Conservation (phyloP, 92 coral and sea anemone genomes). For the Umimayanthus chanpuru region DNA sequence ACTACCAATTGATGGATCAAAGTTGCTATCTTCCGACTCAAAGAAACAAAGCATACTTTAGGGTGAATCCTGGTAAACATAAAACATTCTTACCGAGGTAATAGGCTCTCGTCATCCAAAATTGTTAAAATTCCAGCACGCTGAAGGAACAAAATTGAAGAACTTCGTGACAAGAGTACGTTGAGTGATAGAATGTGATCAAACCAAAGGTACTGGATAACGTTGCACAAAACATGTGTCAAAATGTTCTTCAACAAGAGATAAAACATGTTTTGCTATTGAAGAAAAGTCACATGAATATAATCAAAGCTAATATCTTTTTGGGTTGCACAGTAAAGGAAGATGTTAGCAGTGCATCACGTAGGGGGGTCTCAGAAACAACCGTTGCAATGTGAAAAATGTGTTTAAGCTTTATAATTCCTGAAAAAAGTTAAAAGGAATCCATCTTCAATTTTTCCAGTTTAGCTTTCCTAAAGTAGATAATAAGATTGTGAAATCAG, state of each 20-base stretch:
- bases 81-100: slow-evolving; percentile 58
- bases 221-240: too few species aligned
- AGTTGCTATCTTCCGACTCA: not conserved
- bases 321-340: too few species aligned
- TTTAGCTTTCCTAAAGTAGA: not conserved
- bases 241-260: too few species aligned
- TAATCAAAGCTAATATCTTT: not conserved
- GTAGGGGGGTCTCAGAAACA: too few species aligned
- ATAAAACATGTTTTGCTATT: not conserved
- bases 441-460: too few species aligned
- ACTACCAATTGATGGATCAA: too few species aligned
- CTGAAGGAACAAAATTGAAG: slow-evolving; percentile 39
- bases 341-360: too few species aligned
- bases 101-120: slow-evolving; percentile 81
- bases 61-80: not conserved
- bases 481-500: not conserved
- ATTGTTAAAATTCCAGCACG: slow-evolving; percentile 85
- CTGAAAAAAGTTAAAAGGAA: too few species aligned
- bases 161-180: not conserved
- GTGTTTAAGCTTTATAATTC: too few species aligned
- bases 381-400: too few species aligned
- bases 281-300: not conserved
- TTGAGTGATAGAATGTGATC: too few species aligned
- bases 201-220: not conserved
- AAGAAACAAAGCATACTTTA: not conserved